A percentile compares a stretch with the other conserved stretches of the same genome.
Conservation (phyloP, 2,797 vertebrate genomes). For the Paguma larvata region DNA sequence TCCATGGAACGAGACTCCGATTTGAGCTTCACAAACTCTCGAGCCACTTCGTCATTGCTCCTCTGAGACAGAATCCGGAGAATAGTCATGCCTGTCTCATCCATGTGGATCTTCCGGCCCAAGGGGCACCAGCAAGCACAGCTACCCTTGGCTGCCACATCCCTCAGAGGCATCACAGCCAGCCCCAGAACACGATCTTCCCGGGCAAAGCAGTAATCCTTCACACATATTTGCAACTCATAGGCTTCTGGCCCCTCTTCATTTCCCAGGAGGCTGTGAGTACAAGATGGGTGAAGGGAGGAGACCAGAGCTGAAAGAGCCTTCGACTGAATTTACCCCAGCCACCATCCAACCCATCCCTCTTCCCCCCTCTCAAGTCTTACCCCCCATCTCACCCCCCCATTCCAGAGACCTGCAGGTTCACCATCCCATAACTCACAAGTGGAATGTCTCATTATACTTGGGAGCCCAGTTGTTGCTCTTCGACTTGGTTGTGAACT, state of each 20-base stretch:
- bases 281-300: constrained; percentile 19
- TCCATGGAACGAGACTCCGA: constrained; percentile 96
- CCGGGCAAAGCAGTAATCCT: constrained; percentile 99
- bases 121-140: constrained; percentile 97
- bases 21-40: constrained; percentile 98
- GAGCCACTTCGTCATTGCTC: constrained; percentile 97
- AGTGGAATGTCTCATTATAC: constrained; percentile 98
- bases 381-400: background rate
- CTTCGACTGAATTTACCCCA: constrained; percentile 39
- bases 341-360: background rate
- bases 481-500: constrained; percentile 98
- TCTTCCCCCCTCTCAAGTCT: background rate
- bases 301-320: background rate
- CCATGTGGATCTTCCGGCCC: constrained; percentile 95
- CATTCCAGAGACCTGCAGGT: constrained; percentile 1
- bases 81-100: constrained; percentile 97
- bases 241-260: constrained; percentile 96
- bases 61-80: constrained; percentile 98
- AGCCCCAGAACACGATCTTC: constrained; percentile 96
- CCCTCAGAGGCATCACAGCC: constrained; percentile 95
- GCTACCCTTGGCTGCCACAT: constrained; percentile 94
- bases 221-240: constrained; percentile 97
- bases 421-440: constrained; percentile 91
- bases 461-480: constrained; percentile 99
- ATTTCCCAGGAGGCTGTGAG: constrained; percentile 94